phyloP scores from a whole-genome alignment of 2,888 invertebrate genomes.

The Invenusta paracnida region DNA sequence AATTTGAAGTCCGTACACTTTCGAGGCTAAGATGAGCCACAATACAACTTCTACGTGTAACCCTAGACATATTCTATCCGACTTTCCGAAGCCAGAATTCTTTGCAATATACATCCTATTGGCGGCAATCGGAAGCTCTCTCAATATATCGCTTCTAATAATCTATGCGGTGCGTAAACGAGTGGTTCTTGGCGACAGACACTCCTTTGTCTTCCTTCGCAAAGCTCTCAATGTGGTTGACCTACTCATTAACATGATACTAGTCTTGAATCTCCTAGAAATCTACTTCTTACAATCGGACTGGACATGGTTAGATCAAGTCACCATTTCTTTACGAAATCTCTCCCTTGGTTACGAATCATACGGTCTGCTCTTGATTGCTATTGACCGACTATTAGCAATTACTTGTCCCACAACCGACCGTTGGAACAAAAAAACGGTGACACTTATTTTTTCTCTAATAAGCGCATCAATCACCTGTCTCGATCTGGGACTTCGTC shows the following conservation, averaged over 20 bases:
- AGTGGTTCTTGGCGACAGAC: neutral
- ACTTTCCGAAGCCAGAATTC: no score
- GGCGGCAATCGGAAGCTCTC: neutral
- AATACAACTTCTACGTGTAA: no score
- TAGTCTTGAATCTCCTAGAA: neutral
- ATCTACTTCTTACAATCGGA: neutral
- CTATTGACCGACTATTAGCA: neutral
- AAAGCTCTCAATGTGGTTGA: neutral
- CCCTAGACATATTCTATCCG: no score
- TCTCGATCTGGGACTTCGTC: neutral
- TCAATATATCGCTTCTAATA: neutral
- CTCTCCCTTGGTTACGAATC: neutral
- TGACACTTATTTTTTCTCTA: neutral
- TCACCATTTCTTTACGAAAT: neutral
- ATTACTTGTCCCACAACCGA: neutral
- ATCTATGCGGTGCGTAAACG: neutral
- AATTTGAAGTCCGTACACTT: no score
- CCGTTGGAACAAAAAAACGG: neutral
- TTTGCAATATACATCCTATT: neutral
- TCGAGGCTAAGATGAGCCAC: no score
- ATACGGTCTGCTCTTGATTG: neutral
- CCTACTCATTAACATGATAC: neutral
- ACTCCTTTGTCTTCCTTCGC: neutral
- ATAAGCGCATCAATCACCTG: neutral
- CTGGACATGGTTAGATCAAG: neutral